phyloP scores from a whole-genome alignment of 2,797 vertebrate species.

The Lepilemur ruficaudatus region DNA sequence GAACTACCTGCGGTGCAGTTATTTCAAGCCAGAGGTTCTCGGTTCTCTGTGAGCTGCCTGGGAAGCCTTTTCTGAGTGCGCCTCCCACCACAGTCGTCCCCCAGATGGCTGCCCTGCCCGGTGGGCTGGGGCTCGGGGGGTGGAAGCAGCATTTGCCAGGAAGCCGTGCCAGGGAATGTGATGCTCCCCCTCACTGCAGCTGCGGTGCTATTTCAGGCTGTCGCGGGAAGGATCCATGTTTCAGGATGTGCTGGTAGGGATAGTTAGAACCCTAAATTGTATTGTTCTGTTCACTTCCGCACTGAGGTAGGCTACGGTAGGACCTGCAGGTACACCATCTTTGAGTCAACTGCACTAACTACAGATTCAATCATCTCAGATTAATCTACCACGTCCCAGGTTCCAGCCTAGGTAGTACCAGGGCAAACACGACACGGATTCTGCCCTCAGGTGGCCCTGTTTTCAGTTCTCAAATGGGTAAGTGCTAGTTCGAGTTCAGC shows the following conservation, averaged over 20 bases:
- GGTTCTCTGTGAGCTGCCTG: not conserved
- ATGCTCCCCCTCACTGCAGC: not conserved
- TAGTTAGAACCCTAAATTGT: not conserved
- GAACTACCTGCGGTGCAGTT: not conserved
- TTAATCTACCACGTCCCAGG: not conserved
- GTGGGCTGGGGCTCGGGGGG: not conserved
- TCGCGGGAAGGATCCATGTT: not conserved
- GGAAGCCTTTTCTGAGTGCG: not conserved
- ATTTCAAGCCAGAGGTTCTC: not conserved
- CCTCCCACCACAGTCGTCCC: not conserved
- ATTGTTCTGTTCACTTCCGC: not conserved
- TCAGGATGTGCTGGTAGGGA: not conserved
- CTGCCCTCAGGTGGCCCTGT: not conserved
- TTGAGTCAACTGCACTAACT: not conserved
- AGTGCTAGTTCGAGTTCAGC: not conserved
- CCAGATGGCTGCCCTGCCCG: conserved; percentile 1
- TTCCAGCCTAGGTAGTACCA: not conserved
- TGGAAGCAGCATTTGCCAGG: not conserved
- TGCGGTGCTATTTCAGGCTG: not conserved
- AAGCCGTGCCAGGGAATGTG: not conserved
- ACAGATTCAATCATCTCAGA: not conserved
- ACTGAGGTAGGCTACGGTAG: not conserved
- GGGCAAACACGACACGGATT: not conserved
- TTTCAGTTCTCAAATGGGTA: not conserved
- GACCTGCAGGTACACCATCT: not conserved